These are phyloP conservation scores for Odocoileus virginianus DNA, from an alignment of 2,113 vertebrate genomes.

Conservation along the genomic window DNA sequence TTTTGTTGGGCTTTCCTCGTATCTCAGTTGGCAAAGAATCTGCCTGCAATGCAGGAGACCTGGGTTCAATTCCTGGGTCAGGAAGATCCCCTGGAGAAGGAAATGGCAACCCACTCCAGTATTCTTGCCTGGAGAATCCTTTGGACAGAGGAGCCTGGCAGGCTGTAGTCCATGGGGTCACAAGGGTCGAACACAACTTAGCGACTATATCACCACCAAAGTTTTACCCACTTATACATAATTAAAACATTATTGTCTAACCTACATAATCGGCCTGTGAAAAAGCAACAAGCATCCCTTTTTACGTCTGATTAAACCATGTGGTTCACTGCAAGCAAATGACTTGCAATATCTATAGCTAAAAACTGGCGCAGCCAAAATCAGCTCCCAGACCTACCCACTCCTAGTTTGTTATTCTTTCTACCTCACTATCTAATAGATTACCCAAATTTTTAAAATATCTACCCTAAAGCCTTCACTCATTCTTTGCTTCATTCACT, in stretches of 20 bases:
- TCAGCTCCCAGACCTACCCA: neutral
- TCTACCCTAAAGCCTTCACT: neutral
- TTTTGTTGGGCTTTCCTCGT: neutral
- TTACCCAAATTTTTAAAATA: neutral
- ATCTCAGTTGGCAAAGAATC: neutral
- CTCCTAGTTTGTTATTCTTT: neutral
- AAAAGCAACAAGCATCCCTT: neutral
- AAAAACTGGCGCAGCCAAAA: neutral
- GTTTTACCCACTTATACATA: neutral
- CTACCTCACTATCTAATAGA: neutral
- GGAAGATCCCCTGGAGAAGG: neutral
- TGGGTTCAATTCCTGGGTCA: neutral
- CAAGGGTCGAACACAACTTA: neutral
- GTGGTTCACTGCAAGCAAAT: neutral
- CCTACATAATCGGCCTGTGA: neutral
- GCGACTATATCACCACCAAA: neutral
- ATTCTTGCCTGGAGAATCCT: neutral
- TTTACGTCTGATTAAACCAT: neutral
- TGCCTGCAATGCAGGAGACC: neutral
- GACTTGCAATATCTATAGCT: neutral
- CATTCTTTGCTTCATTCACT: neutral
- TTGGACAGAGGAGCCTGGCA: neutral
- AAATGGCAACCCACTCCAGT: neutral
- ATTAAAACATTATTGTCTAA: neutral
- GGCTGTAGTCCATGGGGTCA: neutral